Evolutionary conservation across 2,888 invertebrate species (phyloP).

Genomic region (Synanthedon andrenaeformis): DNA sequence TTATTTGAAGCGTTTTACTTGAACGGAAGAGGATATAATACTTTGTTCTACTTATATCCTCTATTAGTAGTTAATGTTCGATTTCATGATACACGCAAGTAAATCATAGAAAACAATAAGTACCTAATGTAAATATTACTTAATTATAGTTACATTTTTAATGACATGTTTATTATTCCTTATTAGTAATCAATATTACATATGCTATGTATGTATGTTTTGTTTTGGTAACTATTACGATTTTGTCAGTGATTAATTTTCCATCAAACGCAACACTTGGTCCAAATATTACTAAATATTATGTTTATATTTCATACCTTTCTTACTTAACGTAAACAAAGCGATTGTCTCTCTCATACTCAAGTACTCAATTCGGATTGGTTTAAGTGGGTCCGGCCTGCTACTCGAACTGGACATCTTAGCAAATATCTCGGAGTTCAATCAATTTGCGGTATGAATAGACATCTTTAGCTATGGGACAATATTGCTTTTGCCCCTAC

Average conservation of each 20-base stretch:
- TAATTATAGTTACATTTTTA: too few species aligned
- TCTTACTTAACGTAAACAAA: background rate
- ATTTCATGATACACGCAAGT: constrained; percentile 3
- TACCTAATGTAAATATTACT: background rate
- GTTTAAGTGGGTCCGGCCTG: constrained; percentile 10
- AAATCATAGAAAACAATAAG: background rate
- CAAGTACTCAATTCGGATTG: background rate
- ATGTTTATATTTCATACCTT: background rate
- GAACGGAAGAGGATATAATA: background rate
- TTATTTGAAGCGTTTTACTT: too few species aligned
- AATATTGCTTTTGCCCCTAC: background rate
- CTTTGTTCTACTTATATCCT: background rate
- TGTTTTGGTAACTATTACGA: too few species aligned
- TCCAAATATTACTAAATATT: too few species aligned
- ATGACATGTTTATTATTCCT: too few species aligned
- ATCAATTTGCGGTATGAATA: constrained; percentile 19
- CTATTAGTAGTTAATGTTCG: background rate
- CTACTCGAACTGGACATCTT: constrained; percentile 12
- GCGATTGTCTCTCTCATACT: background rate
- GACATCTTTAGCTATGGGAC: constrained; percentile 17
- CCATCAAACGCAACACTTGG: too few species aligned
- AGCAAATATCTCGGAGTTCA: constrained; percentile 18
- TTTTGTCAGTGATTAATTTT: too few species aligned
- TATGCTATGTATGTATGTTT: too few species aligned
- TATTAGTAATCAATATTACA: too few species aligned